Evolutionary conservation across 2,113 vertebrate genomes (phyloP), one percentile per base, ranked within the genome.

Genomic region (Lamprologus tigripictilis): DNA sequence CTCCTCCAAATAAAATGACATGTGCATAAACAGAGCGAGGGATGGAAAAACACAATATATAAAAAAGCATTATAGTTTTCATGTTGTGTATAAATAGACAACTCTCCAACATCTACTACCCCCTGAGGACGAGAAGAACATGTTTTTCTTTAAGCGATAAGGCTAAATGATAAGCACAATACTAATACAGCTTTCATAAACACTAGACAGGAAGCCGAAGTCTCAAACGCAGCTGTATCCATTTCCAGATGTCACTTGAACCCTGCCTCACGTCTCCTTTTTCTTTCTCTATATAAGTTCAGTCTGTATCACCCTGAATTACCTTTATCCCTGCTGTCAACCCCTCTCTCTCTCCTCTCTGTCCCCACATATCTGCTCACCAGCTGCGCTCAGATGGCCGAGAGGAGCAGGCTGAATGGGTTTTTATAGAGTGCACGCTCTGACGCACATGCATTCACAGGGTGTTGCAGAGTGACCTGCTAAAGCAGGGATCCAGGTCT

Each of bases 331-430:
- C 84, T 63, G 21, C 45, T 3, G 35, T 93, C 92, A 95, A 88
- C 93, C 88, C 83, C 57, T 87, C 78, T 68, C 85, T n/a, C 85
- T 76, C 76, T 76, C 53, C 51, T 58, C 53, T 35, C 81, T 82
- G 83, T 89, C 84, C 81, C 80, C 92, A 92, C 91, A 94, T 92
- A 89, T 91, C 93, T 95, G 91, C 91, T 89, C 92, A 85, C 94
- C 95, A 96, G 95, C 95, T 95, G 95, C 8, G 94, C 83, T 95
- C 93, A 94, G 93, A 95, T 95, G 92, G 91, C 92, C 85, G 86
- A 90, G 83, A 49, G 81, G 45, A 86, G 90, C 84, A 86, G 90
- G 89, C 83, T 5, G 80, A 63, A 93, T 58, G 73, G 66, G 57
- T 80, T 92, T 94, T 92, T 87, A 80, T 84, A 53, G 63, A 55